These are phyloP conservation scores for Anastatus disparis DNA, from an alignment of 1,140 invertebrate species.

Conservation along the genomic window DNA sequence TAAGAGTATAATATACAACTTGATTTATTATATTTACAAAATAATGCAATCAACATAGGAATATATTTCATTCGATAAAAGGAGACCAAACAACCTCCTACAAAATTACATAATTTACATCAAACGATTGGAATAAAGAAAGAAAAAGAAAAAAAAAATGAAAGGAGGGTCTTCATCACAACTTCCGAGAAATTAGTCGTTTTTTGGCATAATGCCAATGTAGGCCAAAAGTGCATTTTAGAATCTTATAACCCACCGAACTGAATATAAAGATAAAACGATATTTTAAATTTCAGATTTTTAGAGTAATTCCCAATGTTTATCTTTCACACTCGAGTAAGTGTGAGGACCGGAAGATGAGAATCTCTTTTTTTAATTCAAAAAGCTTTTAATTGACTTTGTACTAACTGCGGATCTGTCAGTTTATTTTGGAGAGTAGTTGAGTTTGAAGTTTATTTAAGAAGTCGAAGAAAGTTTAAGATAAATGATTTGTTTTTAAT, in stretches of 20 bases:
- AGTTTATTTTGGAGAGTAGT: too few relatives aligned
- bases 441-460: too few relatives aligned
- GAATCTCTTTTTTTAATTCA: too few relatives aligned
- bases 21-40: too few relatives aligned
- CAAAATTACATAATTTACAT: slow-evolving; percentile 12
- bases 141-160: not conserved
- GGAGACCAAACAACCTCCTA: not conserved
- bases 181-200: slow-evolving; percentile 22
- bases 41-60: too few relatives aligned
- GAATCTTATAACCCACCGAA: not conserved
- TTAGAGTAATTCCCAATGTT: not conserved
- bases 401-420: too few relatives aligned
- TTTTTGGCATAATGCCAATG: slow-evolving; percentile 44
- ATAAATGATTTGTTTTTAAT: too few relatives aligned
- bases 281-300: slow-evolving; percentile 8
- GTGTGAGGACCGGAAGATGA: too few relatives aligned
- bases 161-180: not conserved
- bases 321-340: not conserved
- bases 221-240: slow-evolving; percentile 1
- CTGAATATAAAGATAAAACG: not conserved
- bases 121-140: not conserved
- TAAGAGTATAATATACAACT: too few relatives aligned
- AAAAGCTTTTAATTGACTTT: not conserved
- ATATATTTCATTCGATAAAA: too few relatives aligned
- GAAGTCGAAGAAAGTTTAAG: too few relatives aligned